phyloP scores from a whole-genome alignment of 1,140 invertebrate genomes.

The Batillaria attramentaria region DNA sequence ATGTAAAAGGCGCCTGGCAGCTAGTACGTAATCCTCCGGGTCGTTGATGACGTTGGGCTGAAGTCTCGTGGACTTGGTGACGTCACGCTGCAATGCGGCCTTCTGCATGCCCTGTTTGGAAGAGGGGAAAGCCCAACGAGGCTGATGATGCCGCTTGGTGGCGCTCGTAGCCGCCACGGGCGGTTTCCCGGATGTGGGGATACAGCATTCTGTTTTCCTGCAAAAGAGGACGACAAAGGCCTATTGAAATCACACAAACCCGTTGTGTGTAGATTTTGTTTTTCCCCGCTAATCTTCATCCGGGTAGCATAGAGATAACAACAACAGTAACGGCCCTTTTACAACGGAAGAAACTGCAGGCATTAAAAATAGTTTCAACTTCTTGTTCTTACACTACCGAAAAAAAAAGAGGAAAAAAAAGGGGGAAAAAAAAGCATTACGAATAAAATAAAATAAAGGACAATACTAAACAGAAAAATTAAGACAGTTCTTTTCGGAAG shows the following conservation, averaged over 20 bases:
- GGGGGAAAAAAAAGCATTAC: too few species aligned
- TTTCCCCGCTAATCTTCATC: neutral
- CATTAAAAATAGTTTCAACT: too few species aligned
- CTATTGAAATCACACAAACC: neutral
- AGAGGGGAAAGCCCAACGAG: slow-evolving; percentile 19
- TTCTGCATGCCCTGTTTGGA: slow-evolving; percentile 16
- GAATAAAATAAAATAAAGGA: too few species aligned
- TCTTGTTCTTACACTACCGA: too few species aligned
- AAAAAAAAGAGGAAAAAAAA: too few species aligned
- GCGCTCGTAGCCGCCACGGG: neutral
- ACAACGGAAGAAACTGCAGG: too few species aligned
- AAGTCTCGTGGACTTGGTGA: slow-evolving; percentile 30
- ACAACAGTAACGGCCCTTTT: neutral
- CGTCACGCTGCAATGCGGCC: slow-evolving; percentile 25
- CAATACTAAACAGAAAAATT: too few species aligned
- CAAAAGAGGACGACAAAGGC: too few species aligned
- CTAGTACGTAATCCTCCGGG: slow-evolving; percentile 33
- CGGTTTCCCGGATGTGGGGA: neutral
- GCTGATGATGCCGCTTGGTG: neutral
- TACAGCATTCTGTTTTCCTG: too few species aligned
- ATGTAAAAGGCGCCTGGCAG: slow-evolving; percentile 41
- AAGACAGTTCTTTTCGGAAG: too few species aligned
- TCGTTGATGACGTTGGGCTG: slow-evolving; percentile 39
- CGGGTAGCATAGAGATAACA: neutral
- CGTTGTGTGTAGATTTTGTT: neutral